Base-by-base conservation (phyloP, 2,797 vertebrate genomes). In the Salarias fasciatus region DNA sequence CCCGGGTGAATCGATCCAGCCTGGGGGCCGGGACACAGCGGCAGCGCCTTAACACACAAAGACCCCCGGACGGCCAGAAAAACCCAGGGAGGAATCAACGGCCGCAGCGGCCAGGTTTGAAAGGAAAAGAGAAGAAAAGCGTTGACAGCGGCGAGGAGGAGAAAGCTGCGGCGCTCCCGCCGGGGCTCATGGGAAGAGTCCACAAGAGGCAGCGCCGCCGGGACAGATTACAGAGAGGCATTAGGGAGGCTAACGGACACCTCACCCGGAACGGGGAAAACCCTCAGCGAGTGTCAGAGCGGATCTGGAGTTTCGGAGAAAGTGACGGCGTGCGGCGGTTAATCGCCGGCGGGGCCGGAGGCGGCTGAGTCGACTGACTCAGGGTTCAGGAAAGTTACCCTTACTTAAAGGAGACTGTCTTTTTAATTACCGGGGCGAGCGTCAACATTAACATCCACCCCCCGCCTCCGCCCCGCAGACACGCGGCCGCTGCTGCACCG, bases 381-480 rank as follows among this genome's bases (percentile, higher is more conserved):
- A 48, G 37, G 18, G 29, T 56, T 31, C 41, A 56, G 36, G 13
- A 38, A 65, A 57, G 38, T 33, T 35, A 8, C 24, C 61, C 29
- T 35, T n/a, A 64, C 52, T 53, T 43, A 40, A 49, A 28, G 33
- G 40, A 30, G 12, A 33, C 5, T 18, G 37, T 65, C 53, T 55
- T 36, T 70, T 59, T 71, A 67, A 75, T 64, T 51, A 63, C 7
- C 40, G 59, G 50, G 49, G 56, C 18, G 18, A 18, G 47, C 33
- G 54, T 63, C 52, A 56, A 42, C 50, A 48, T 51, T n/a, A 70
- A 50, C 52, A 54, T 30, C 48, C 13, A 40, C 28, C 8, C 30
- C 2, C 24, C n/a, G n/a, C n/a, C n/a, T n/a, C 15, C 57, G 11
- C 6, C 33, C 33, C 35, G 4, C 37, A n/a, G 11, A 40, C 38